Evolutionary conservation across 2,797 vertebrate genomes (phyloP).

Genomic region (Periparus ater): DNA sequence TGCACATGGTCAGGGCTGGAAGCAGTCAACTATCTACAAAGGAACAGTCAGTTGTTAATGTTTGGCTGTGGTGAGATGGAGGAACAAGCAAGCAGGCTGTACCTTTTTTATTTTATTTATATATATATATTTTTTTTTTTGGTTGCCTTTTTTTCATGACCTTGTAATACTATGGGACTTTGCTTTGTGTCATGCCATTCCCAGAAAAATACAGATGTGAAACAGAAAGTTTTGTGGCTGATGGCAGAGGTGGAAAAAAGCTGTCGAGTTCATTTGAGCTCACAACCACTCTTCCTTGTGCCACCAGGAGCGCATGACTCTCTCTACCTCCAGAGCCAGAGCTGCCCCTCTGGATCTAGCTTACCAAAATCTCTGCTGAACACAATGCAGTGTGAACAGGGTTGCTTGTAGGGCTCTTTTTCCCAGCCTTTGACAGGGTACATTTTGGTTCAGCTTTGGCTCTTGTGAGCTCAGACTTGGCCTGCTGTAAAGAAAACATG

Average conservation of each 20-base stretch:
- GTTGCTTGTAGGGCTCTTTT: neutral
- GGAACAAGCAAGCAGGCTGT: constrained; percentile 25
- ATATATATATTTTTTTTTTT: neutral
- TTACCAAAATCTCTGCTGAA: neutral
- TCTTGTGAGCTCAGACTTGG: neutral
- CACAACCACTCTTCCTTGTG: neutral
- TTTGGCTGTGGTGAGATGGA: constrained; percentile 32
- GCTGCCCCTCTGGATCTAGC: neutral
- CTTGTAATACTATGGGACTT: neutral
- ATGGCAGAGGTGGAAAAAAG: neutral
- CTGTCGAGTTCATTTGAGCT: accelerated
- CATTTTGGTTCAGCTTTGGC: accelerated
- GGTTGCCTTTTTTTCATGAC: neutral
- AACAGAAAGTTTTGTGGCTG: neutral
- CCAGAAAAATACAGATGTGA: constrained; percentile 40
- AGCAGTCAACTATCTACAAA: constrained; percentile 45
- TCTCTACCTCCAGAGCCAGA: neutral
- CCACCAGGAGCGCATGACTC: neutral
- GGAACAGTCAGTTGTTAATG: constrained; percentile 1
- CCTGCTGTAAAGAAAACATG: neutral
- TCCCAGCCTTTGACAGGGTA: neutral
- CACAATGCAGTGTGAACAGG: accelerated
- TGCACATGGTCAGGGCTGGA: constrained; percentile 44
- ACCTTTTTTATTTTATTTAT: neutral
- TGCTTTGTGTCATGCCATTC: constrained; percentile 34